These are phyloP conservation scores for Spisula solida DNA, from an alignment of 2,888 invertebrate genomes.

Conservation along the genomic window DNA sequence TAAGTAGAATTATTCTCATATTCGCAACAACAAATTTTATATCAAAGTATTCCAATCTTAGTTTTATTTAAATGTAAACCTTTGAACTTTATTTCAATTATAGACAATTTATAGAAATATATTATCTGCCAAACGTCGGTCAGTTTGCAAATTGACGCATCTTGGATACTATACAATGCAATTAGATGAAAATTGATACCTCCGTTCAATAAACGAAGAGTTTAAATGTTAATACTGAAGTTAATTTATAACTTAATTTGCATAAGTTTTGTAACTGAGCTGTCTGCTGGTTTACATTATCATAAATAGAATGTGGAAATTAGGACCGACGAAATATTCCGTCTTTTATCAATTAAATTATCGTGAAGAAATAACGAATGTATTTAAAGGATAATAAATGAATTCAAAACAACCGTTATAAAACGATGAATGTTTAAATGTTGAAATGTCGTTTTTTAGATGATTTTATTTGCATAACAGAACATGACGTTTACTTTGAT, in stretches of 20 bases:
- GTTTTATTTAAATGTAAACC: slow-evolving; percentile 10
- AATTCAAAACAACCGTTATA: too few relatives aligned
- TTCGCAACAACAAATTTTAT: neutral
- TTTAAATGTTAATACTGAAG: slow-evolving; percentile 49
- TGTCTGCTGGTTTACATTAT: slow-evolving; percentile 62
- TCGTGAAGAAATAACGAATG: neutral
- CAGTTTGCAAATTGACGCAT: slow-evolving; percentile 43
- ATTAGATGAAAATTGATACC: slow-evolving; percentile 45
- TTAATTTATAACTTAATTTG: slow-evolving; percentile 68
- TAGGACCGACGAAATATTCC: neutral
- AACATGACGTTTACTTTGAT: too few relatives aligned
- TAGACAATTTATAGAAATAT: slow-evolving; percentile 26
- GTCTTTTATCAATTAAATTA: slow-evolving; percentile 8
- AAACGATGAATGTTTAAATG: too few relatives aligned
- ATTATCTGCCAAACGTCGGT: slow-evolving; percentile 37
- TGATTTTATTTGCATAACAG: slow-evolving; percentile 2
- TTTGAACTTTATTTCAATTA: slow-evolving; percentile 12
- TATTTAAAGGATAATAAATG: neutral
- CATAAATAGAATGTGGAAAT: slow-evolving; percentile 55
- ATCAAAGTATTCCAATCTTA: neutral
- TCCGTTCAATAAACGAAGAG: slow-evolving; percentile 51
- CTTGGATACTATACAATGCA: slow-evolving; percentile 28
- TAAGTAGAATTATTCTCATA: slow-evolving; percentile 1
- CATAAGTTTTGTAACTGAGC: slow-evolving; percentile 68
- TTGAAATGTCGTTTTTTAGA: too few relatives aligned